phyloP scores from a whole-genome alignment of 1,140 invertebrate genomes.

The Zaprionus lachaisei region DNA sequence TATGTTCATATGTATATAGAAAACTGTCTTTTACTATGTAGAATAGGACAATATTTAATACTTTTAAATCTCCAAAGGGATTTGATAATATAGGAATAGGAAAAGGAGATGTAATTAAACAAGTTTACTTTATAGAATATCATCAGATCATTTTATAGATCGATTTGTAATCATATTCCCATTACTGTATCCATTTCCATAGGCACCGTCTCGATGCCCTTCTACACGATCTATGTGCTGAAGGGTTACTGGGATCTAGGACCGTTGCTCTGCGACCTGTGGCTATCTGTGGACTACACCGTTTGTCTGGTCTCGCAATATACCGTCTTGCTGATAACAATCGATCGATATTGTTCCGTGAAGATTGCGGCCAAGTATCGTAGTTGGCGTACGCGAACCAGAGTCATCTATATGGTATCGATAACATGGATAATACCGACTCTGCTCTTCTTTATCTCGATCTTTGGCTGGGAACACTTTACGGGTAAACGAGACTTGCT shows the following conservation, averaged over 20 bases:
- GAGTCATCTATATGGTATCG: conserved; percentile 96
- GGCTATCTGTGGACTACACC: conserved; percentile 99
- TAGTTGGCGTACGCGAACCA: conserved; percentile 97
- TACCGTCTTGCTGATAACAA: conserved; percentile 99
- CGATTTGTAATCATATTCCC: not conserved
- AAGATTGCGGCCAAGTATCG: conserved; percentile 99
- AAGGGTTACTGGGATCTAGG: conserved; percentile 99
- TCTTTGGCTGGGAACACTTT: conserved; percentile 99
- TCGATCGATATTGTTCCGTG: conserved; percentile 99
- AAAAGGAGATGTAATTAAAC: no score
- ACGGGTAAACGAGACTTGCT: conserved; percentile 94
- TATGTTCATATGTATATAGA: no score
- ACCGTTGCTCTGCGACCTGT: conserved; percentile 97
- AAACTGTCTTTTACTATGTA: no score
- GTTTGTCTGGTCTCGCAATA: conserved; percentile 99
- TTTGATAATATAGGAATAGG: no score
- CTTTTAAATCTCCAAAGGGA: no score
- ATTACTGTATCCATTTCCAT: conserved; percentile 69
- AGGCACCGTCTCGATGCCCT: conserved; percentile 97
- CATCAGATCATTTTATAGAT: no score
- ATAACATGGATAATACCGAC: conserved; percentile 99
- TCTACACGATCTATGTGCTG: conserved; percentile 98
- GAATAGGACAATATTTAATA: no score
- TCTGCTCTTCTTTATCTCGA: conserved; percentile 98
- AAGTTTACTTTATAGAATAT: no score